Conservation (phyloP, 2,888 invertebrate genomes). For the Homarus gammarus region DNA sequence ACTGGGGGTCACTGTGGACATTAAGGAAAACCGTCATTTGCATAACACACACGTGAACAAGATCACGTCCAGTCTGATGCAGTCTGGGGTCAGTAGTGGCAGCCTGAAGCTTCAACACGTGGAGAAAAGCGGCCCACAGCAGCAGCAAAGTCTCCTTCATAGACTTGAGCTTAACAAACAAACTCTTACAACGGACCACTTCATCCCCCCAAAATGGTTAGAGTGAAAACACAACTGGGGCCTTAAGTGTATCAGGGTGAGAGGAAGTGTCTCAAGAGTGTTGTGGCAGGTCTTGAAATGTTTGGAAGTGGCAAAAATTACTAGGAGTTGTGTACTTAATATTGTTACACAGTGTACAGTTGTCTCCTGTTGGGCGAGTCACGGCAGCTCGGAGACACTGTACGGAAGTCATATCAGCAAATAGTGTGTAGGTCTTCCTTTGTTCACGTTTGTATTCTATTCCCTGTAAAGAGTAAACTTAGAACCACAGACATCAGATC, state of each 20-base stretch:
- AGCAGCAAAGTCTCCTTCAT: too few species aligned
- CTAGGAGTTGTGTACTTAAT: not conserved
- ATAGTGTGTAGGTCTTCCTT: slow-evolving; percentile 35
- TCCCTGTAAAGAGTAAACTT: slow-evolving; percentile 23
- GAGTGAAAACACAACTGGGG: slow-evolving; percentile 47
- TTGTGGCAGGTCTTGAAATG: slow-evolving; percentile 17
- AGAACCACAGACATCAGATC: not conserved
- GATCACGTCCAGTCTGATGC: too few species aligned
- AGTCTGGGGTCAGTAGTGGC: too few species aligned
- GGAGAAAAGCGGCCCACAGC: too few species aligned
- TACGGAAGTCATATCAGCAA: slow-evolving; percentile 30
- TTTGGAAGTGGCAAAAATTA: slow-evolving; percentile 1
- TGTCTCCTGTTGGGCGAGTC: not conserved
- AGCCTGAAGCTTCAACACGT: too few species aligned
- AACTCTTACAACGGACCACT: too few species aligned
- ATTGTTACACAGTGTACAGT: not conserved
- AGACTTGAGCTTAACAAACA: too few species aligned
- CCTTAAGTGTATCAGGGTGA: slow-evolving; percentile 42
- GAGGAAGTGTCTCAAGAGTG: slow-evolving; percentile 15
- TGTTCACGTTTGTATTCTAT: not conserved
- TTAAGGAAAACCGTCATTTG: too few species aligned
- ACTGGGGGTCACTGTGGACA: too few species aligned
- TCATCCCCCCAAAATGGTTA: slow-evolving; percentile 1
- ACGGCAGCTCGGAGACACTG: not conserved
- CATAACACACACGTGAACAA: too few species aligned